Evolutionary conservation across 2,888 invertebrate genomes (phyloP), one percentile per base, ranked within the genome.

Genomic region (Orthonychiurus folsomi): DNA sequence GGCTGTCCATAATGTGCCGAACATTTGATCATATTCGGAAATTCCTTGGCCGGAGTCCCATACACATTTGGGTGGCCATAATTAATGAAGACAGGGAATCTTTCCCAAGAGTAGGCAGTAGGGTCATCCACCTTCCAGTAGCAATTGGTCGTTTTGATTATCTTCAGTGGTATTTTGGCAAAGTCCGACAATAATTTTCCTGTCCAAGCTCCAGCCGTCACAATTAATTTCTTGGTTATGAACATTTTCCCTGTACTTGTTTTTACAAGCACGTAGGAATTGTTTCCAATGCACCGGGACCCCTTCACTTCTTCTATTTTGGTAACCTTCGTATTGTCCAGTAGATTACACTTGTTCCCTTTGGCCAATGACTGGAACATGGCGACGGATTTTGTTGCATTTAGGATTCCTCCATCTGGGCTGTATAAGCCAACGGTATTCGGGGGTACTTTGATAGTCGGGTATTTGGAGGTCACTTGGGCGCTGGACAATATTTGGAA

Each of bases 181-280:
- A 63, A 37, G 5, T 59, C 18, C 37, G 24, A 15, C n/a, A 71
- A 24, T 5, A 71, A 20, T 55, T 71, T 71, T 27, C 66, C 66
- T 1, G 69, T 67, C 72, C 70, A 70, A 0, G 72, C 63, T 9
- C 72, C 72, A 23, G 66, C 28, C 1, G 69, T 68, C 3, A 72
- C 23, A 3, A 72, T 67, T 25, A 63, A 64, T 50, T 72, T 72
- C 50, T 62, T 59, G 0, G 67, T 59, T 1, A 47, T n/a, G 28
- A 67, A 53, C 28, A 47, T 53, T 21, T 61, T 50, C 15, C 63
- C 59, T 20, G 48, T 26, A 1, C 27, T 37, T 2, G 67, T 64
- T 3, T 24, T 21, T 26, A 64, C 50, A 53, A 57, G 28, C 18
- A 60, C 47, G 3, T 47, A 2, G 15, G 53, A 21, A n/a, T 20